These are phyloP conservation scores for Cyclargus thomasi DNA, from an alignment of 1,140 invertebrate genomes.

Conservation along the genomic window DNA sequence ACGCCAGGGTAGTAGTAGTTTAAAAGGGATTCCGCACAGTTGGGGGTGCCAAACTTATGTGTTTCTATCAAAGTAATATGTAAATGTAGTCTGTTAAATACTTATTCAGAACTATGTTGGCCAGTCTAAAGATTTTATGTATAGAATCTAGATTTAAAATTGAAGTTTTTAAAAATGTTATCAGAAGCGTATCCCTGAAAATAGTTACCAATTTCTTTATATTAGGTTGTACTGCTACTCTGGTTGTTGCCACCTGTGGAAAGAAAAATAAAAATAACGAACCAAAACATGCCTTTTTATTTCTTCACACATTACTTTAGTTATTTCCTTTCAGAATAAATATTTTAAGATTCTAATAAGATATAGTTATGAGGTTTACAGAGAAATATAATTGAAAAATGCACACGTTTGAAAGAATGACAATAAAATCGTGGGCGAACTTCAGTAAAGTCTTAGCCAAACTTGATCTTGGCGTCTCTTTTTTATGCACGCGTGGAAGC, in stretches of 20 bases:
- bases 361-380: too few relatives aligned
- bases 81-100: neutral
- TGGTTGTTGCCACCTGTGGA: constrained; percentile 69
- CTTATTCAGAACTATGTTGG: neutral
- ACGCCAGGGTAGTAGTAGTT: constrained; percentile 60
- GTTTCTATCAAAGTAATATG: neutral
- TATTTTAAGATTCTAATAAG: too few relatives aligned
- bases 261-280: constrained; percentile 70
- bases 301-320: constrained; percentile 23
- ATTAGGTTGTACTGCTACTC: constrained; percentile 71
- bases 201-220: constrained; percentile 73
- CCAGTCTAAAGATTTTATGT: neutral
- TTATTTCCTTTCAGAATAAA: too few relatives aligned
- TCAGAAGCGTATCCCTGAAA: constrained; percentile 69
- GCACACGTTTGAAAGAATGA: constrained; percentile 41
- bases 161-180: constrained; percentile 13
- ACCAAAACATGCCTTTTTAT: constrained; percentile 49
- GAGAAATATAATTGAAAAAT: neutral
- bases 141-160: constrained; percentile 1
- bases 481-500: constrained; percentile 40
- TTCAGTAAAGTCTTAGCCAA: constrained; percentile 51
- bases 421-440: constrained; percentile 64
- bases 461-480: constrained; percentile 49
- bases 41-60: constrained; percentile 37
- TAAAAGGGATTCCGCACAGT: constrained; percentile 55